These are phyloP conservation scores for Cliona cf. orientalis DNA, from an alignment of 37 sponge, comb jelly and placozoan genomes.

Conservation along the genomic window DNA sequence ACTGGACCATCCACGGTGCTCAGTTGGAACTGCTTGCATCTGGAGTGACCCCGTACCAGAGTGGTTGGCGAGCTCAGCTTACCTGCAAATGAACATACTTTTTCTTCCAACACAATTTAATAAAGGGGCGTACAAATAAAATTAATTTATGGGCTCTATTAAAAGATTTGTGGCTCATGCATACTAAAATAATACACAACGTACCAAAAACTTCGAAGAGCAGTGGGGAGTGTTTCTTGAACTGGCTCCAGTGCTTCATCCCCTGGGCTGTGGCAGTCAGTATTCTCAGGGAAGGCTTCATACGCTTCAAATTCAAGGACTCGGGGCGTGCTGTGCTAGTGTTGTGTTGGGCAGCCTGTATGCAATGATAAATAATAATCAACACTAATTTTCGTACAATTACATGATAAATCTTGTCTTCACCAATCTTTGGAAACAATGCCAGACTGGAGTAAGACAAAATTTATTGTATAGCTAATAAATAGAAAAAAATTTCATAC, in stretches of 20 bases:
- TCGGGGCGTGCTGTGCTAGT: neutral
- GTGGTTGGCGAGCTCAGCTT: conserved; percentile 6
- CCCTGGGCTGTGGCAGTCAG: conserved; percentile 79
- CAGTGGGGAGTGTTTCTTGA: conserved; percentile 20
- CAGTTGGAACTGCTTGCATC: conserved; percentile 47
- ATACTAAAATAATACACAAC: neutral
- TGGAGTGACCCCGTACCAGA: neutral
- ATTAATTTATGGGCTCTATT: no score
- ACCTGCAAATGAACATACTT: conserved; percentile 31
- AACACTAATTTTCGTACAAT: no score
- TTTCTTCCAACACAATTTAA: no score
- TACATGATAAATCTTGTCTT: neutral
- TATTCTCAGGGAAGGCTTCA: conserved; percentile 22
- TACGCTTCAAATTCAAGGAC: neutral
- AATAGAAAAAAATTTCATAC: no score
- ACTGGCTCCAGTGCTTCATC: conserved; percentile 65
- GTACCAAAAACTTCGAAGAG: conserved; percentile 81
- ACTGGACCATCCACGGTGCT: conserved; percentile 59
- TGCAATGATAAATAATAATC: no score
- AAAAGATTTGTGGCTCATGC: no score
- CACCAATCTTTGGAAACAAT: neutral
- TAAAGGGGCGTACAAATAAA: no score
- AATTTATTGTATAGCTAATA: no score
- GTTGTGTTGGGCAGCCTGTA: neutral
- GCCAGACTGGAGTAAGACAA: no score